These are phyloP conservation scores for Gymnorhina tibicen DNA, from an alignment of 2,113 vertebrate genomes.

Conservation along the genomic window DNA sequence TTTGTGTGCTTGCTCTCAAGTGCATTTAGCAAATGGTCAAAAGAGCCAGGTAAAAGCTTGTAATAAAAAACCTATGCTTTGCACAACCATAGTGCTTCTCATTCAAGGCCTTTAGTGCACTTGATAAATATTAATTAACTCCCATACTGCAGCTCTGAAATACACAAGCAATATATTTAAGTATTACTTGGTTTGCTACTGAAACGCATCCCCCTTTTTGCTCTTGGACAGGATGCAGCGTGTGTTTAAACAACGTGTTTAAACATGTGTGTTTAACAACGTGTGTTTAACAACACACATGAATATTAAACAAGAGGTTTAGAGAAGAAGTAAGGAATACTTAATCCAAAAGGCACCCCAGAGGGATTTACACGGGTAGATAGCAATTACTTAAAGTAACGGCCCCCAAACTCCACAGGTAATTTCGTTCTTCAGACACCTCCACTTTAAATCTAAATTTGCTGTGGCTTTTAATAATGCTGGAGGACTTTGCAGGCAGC, in stretches of 20 bases:
- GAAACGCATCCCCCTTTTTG: not conserved
- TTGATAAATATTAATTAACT: constrained; percentile 3
- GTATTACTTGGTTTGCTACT: not conserved
- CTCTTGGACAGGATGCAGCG: not conserved
- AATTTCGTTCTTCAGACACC: not conserved
- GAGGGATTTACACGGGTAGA: not conserved
- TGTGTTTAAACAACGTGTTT: too few relatives aligned
- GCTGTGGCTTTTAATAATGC: not conserved
- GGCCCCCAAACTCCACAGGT: accelerated
- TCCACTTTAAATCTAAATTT: not conserved
- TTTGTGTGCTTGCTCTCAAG: not conserved
- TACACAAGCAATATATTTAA: not conserved
- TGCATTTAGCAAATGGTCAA: not conserved
- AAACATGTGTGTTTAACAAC: too few relatives aligned
- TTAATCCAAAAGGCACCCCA: constrained; percentile 1
- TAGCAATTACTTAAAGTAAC: not conserved
- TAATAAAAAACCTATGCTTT: not conserved
- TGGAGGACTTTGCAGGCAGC: not conserved
- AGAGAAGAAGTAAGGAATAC: not conserved
- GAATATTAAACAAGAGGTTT: constrained; percentile 36
- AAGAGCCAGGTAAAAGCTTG: not conserved
- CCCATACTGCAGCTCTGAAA: not conserved
- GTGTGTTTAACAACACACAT: not conserved
- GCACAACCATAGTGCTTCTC: not conserved
- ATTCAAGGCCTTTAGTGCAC: not conserved